Evolutionary conservation across 1,140 invertebrate genomes (phyloP).

Genomic region (Myzus persicae): DNA sequence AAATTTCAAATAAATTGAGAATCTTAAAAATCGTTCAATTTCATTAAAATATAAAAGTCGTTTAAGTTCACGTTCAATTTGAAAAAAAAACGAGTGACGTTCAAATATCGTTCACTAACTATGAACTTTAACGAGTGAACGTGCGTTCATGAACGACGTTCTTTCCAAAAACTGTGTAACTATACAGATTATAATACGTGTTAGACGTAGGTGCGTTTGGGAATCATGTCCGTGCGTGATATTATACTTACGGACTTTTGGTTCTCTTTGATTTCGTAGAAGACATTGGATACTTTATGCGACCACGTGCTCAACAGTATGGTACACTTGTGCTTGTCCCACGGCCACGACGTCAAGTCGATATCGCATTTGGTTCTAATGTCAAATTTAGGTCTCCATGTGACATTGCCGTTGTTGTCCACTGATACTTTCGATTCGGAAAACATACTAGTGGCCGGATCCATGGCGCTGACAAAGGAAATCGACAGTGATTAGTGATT

Average conservation of each 20-base stretch:
- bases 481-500: not conserved
- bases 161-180: too few species aligned
- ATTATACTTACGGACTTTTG: not conserved
- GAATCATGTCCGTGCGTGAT: not conserved
- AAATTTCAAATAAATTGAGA: too few species aligned
- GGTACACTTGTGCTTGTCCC: conserved; percentile 23
- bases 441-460: not conserved
- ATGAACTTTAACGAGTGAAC: too few species aligned
- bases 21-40: too few species aligned
- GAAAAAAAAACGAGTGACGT: too few species aligned
- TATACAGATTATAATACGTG: not conserved
- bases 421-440: conserved; percentile 39
- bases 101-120: too few species aligned
- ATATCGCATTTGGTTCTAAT: conserved; percentile 19
- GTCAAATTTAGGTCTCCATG: conserved; percentile 23
- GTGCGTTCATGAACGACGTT: too few species aligned
- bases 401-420: not conserved
- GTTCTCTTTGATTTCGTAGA: not conserved
- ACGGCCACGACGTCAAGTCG: conserved; percentile 32
- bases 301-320: conserved; percentile 29
- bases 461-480: not conserved
- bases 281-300: conserved; percentile 19
- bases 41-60: too few species aligned
- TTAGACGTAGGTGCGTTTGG: not conserved
- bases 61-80: too few species aligned